Evolutionary conservation across 2,888 invertebrate genomes (phyloP).

Genomic region (Megastigmus dorsalis): DNA sequence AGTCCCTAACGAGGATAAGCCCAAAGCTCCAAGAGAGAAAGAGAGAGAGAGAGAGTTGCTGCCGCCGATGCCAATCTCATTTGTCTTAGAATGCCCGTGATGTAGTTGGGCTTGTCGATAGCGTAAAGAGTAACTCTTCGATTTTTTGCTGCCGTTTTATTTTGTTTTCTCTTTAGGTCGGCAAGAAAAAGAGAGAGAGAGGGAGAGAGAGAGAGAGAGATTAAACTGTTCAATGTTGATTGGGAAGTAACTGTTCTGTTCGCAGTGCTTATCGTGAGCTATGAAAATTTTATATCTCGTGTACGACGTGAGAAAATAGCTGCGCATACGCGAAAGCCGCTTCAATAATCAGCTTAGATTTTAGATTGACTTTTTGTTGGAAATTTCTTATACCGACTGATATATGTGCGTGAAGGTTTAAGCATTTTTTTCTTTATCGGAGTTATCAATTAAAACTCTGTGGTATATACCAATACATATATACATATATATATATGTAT

Average conservation of each 20-base stretch:
- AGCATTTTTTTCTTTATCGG: too few species aligned
- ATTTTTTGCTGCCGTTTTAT: background rate
- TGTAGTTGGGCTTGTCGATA: constrained; percentile 7
- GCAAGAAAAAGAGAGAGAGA: constrained; percentile 1
- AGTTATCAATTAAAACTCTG: too few species aligned
- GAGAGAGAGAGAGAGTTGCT: background rate
- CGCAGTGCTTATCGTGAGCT: background rate
- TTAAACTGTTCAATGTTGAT: constrained; percentile 39
- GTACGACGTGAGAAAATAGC: too few species aligned
- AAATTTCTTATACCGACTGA: too few species aligned
- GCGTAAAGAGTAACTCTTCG: constrained; percentile 22
- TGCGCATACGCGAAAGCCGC: too few species aligned
- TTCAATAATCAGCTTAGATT: too few species aligned
- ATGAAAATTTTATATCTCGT: background rate
- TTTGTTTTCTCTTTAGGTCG: background rate
- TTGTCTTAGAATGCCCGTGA: constrained; percentile 32
- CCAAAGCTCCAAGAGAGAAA: constrained; percentile 20
- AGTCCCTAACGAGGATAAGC: constrained; percentile 45
- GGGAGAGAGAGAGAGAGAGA: constrained; percentile 8
- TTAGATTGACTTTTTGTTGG: too few species aligned
- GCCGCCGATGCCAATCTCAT: constrained; percentile 43
- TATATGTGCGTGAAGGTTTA: too few species aligned
- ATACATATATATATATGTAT: too few species aligned
- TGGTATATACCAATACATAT: too few species aligned
- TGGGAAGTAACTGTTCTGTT: constrained; percentile 39